Base-by-base conservation (phyloP, 2,888 invertebrate species). In the Drosophila paramelanica region DNA sequence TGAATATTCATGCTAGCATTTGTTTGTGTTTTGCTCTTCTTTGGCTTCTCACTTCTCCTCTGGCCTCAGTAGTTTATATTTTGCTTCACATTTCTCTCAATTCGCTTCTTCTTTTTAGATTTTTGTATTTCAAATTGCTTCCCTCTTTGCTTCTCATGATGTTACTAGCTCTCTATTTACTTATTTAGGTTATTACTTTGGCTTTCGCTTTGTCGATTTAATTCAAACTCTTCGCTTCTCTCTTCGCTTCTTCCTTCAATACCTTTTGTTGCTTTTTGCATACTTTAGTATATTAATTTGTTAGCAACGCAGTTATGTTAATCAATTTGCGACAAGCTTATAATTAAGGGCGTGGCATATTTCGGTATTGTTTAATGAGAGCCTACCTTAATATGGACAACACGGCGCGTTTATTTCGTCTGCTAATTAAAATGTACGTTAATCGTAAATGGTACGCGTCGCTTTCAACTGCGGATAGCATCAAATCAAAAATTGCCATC, bases 391-490 rank as follows among this genome's bases (percentile, higher is more conserved):
- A 66, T 73, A 50, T 53, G 52, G 50, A 45, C 61, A 80, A 50
- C 42, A 67, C 36, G 47, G 17, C 52, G 55, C 45, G 60, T 73
- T 66, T 56, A 76, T 73, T 73, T 70, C 49, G 67, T 45, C 41
- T 67, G 82, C 80, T 83, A 88, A 83, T 82, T 83, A 79, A 80
- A 86, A 83, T 78, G 71, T 67, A 76, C 68, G 86, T 82, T 85
- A 85, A 83, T 88, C 82, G 85, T 38, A 64, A 73, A 84, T 87
- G 66, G 67, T 59, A 41, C 52, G 64, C 59, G 67, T 56, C 60
- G 59, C 73, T 57, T 60, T 58, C 62, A 45, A 64, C 41, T 25
- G 36, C 62, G 56, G 50, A 60, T 57, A 39, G 60, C 46, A 61
- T 58, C 62, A 58, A 49, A 74, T 78, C 71, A 76, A 73, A 76